Evolutionary conservation across 2,888 invertebrate species (phyloP).

Genomic region (Acanthosepion pharaonis): DNA sequence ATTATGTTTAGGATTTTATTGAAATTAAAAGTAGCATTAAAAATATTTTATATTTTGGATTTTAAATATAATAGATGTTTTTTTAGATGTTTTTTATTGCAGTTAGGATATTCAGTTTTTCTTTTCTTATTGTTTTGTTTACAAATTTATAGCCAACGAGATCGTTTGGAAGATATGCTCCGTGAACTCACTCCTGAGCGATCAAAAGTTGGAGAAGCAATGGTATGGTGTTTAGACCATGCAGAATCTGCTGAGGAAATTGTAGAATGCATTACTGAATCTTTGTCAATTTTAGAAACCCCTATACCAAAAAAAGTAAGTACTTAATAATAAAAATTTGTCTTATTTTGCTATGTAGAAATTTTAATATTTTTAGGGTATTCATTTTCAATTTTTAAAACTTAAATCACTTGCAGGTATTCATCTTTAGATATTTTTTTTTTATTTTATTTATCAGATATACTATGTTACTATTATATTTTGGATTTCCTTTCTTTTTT

Average conservation of each 20-base stretch:
- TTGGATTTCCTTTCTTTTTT: no score
- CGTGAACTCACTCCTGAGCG: slow-evolving; percentile 81
- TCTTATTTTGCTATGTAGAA: no score
- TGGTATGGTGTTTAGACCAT: slow-evolving; percentile 99
- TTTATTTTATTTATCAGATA: no score
- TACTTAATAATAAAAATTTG: background rate
- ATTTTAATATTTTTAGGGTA: no score
- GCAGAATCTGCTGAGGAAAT: slow-evolving; percentile 98
- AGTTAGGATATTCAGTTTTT: background rate
- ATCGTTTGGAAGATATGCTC: slow-evolving; percentile 92
- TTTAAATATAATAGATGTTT: background rate
- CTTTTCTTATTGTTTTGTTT: background rate
- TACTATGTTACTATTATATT: no score
- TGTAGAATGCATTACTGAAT: slow-evolving; percentile 90
- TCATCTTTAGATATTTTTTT: no score
- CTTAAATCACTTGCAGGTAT: no score
- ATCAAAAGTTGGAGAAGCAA: slow-evolving; percentile 90
- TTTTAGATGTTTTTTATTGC: background rate
- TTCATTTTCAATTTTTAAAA: no score
- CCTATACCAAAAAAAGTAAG: slow-evolving; percentile 84
- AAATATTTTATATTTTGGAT: background rate
- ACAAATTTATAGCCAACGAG: slow-evolving; percentile 85
- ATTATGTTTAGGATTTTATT: no score
- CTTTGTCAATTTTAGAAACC: slow-evolving; percentile 85
- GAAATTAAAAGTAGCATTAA: background rate